Evolutionary conservation across 2,797 vertebrate genomes (phyloP), one percentile per base, ranked within the genome.

Genomic region (Scarus forsteni): DNA sequence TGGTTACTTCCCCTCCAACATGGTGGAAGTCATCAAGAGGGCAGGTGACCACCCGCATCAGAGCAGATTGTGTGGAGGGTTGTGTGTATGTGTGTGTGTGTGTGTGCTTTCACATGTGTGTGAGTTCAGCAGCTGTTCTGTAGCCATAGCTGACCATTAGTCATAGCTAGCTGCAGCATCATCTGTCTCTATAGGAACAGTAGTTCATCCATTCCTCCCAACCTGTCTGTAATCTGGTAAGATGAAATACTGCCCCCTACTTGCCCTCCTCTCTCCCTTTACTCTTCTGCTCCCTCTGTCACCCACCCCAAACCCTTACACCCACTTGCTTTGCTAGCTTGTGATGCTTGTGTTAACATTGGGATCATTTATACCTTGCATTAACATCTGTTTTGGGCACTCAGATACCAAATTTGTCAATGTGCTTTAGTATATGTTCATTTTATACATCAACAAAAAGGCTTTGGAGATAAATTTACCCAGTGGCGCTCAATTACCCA

Each of bases 1-100:
- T 66, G 98, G 97, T 57, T 99, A 98, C 87, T 99, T 99, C 91
- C 97, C 97, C 0, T 97, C 96, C 85, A 97, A 94, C 77, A 95
- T 99, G 69, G 97, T 96, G 1, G 98, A 98, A 91, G 96, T 96
- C 77, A 96, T 99, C 86, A 99, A 98, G 88, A 93, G 97, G 95
- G 95, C 97, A 97, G 97, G 97, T 95, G 89, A 92, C 90, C 84
- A 86, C 86, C 80, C 74, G 75, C 83, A 70, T 87, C 81, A 80
- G 85, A 78, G 77, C 74, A 84, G 73, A 86, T 86, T 84, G 81
- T 84, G 64, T 60, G 72, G 54, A 84, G 53, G 68, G 61, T 58
- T 84, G 76, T 62, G 72, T 40, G 61, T 62, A 66, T 59, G 46
- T 55, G 72, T 40, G 61, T 62, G 69, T 59, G 46, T 55, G 72